A percentile compares a stretch with the other conserved stretches of the same genome.
Evolutionary conservation across 2,797 vertebrate species (phyloP).

Genomic region (Pipistrellus pygmaeus): DNA sequence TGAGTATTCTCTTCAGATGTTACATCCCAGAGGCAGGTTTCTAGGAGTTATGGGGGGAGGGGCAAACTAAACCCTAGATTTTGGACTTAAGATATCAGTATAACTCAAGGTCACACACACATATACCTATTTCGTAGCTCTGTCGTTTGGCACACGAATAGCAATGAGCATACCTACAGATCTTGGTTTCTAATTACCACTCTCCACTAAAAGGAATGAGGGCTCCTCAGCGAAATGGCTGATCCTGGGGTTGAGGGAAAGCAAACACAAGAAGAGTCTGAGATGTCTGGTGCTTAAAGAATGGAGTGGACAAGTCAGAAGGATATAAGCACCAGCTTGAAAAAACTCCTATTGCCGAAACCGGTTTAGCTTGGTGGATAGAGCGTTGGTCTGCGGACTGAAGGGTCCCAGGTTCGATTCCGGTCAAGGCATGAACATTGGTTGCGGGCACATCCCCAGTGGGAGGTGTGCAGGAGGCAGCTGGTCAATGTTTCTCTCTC

Average conservation of each 20-base stretch:
- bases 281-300: background rate
- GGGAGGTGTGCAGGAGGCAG: too few relatives aligned
- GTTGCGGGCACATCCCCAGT: too few relatives aligned
- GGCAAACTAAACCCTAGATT: background rate
- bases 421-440: too few relatives aligned
- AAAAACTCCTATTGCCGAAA: background rate
- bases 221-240: background rate
- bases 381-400: too few relatives aligned
- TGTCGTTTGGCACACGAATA: fast-evolving
- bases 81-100: background rate
- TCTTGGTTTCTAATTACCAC: background rate
- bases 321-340: background rate
- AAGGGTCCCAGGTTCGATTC: too few relatives aligned
- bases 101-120: background rate
- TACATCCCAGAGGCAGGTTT: background rate
- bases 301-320: background rate
- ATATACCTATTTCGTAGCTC: background rate
- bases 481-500: too few relatives aligned
- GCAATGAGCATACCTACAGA: background rate
- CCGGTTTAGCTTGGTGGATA: too few relatives aligned
- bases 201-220: background rate
- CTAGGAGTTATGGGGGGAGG: background rate
- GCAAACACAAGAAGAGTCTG: background rate
- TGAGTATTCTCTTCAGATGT: background rate
- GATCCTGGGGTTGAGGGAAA: background rate